These are phyloP conservation scores for Pipistrellus nathusii DNA, from an alignment of 2,797 vertebrate genomes.

Conservation along the genomic window DNA sequence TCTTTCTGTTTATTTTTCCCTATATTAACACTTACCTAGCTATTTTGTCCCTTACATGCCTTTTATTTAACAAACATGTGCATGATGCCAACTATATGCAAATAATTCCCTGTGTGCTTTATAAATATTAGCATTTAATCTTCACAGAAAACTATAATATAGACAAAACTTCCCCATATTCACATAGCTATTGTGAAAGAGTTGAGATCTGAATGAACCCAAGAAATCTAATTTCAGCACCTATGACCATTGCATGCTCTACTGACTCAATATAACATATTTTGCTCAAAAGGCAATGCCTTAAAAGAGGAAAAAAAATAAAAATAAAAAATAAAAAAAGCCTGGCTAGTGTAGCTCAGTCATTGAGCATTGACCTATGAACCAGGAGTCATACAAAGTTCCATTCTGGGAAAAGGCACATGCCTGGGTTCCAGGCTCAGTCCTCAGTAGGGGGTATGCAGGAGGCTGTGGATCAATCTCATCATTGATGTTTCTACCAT, in stretches of 20 bases:
- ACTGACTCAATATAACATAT: neutral
- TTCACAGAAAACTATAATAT: neutral
- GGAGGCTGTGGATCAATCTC: too few relatives aligned
- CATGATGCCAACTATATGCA: neutral
- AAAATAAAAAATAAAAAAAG: too few relatives aligned
- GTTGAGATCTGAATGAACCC: neutral
- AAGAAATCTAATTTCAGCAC: neutral
- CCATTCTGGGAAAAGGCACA: too few relatives aligned
- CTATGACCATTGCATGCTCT: neutral
- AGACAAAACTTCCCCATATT: neutral
- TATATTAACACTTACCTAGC: neutral
- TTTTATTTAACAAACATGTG: neutral
- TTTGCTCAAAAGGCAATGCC: neutral
- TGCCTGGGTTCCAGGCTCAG: too few relatives aligned
- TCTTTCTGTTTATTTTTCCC: neutral
- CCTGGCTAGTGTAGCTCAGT: too few relatives aligned
- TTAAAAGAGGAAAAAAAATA: neutral
- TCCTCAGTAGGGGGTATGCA: too few relatives aligned
- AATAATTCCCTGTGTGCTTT: neutral
- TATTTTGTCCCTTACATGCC: neutral
- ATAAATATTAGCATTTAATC: conserved; percentile 19
- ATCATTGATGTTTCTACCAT: too few relatives aligned
- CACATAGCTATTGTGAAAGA: neutral
- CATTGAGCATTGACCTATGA: too few relatives aligned
- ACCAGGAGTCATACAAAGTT: too few relatives aligned